Conservation (phyloP, 64 coral and sea anemone species). For the Montipora capricornis region DNA sequence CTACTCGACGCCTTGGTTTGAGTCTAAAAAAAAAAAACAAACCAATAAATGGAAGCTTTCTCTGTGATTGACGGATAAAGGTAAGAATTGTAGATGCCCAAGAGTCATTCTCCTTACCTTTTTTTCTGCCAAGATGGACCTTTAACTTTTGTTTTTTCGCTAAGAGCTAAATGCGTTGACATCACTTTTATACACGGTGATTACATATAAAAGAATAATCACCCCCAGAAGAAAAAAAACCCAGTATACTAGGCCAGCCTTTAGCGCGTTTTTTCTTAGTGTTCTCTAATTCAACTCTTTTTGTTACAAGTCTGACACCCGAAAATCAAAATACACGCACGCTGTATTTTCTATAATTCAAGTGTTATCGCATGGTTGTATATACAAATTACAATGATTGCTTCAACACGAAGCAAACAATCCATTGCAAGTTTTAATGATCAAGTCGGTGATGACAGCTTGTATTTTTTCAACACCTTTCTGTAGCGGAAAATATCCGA, state of each 20-base stretch:
- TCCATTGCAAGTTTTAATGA: conserved; percentile 1
- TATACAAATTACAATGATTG: background rate
- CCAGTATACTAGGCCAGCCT: no score
- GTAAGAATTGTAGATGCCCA: background rate
- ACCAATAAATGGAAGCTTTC: no score
- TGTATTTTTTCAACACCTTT: background rate
- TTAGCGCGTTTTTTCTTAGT: no score
- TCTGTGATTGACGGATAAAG: background rate
- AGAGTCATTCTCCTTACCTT: background rate
- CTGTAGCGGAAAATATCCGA: background rate
- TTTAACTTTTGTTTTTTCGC: no score
- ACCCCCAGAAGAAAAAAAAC: no score
- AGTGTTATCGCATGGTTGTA: background rate
- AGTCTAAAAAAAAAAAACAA: no score
- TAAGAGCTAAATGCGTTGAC: no score
- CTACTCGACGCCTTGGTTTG: no score
- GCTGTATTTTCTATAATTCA: background rate
- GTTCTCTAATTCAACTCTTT: background rate
- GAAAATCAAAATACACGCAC: background rate
- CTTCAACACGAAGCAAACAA: conserved; percentile 7
- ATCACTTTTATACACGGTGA: no score
- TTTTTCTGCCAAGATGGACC: no score
- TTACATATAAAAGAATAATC: no score
- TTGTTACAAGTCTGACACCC: background rate
- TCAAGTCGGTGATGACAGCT: background rate